Conservation (phyloP, 2,797 vertebrate genomes). For the Pangasius krempfi region DNA sequence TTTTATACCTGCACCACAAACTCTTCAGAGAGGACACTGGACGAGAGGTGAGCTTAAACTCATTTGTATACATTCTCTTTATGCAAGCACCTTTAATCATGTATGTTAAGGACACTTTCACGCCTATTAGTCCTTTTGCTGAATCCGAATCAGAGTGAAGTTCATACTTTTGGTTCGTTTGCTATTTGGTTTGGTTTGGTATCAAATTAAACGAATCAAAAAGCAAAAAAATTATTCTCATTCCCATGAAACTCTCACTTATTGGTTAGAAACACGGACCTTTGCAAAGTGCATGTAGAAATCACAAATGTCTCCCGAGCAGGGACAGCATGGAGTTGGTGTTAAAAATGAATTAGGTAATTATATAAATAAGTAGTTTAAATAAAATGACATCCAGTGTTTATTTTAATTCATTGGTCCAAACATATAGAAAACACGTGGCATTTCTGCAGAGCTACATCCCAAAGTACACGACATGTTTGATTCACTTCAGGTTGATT, state of each 20-base stretch:
- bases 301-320: not conserved
- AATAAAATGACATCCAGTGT: not conserved
- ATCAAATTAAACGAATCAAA: not conserved
- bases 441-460: not conserved
- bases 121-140: not conserved
- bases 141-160: not conserved
- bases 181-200: not conserved
- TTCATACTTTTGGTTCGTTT: not conserved
- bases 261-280: not conserved
- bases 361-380: not conserved
- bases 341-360: not conserved
- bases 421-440: not conserved
- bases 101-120: not conserved
- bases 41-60: conserved; percentile 67
- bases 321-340: not conserved
- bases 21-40: conserved; percentile 79
- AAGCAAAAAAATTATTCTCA: not conserved
- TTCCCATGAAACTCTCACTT: not conserved
- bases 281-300: not conserved
- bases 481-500: not conserved
- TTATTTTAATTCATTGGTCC: not conserved
- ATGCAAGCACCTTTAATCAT: not conserved
- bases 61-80: not conserved
- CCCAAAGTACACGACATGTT: not conserved
- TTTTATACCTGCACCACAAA: conserved; percentile 75